Conservation (phyloP, 2,888 invertebrate species). For the Amphipyra tragopoginis region DNA sequence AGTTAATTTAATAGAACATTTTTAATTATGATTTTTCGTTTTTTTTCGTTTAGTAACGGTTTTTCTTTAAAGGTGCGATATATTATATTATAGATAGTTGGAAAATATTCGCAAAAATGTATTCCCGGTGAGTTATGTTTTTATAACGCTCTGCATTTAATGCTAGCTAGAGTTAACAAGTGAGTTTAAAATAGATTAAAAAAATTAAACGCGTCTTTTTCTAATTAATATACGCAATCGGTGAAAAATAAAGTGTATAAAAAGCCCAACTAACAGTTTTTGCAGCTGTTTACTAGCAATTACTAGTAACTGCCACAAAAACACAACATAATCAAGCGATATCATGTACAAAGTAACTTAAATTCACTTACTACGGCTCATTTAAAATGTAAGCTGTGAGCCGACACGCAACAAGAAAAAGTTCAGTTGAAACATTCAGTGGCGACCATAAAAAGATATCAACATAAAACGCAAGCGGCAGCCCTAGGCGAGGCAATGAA, state of each 20-base stretch:
- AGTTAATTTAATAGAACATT: no score
- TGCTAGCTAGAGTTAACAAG: no score
- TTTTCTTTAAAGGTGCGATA: no score
- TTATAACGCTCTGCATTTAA: no score
- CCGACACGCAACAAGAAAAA: constrained; percentile 43
- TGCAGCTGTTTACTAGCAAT: neutral
- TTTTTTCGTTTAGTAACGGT: no score
- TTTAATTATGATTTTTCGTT: no score
- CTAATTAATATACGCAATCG: no score
- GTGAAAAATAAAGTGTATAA: neutral
- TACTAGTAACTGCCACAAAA: constrained; percentile 12
- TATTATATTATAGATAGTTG: no score
- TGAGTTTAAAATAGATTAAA: no score
- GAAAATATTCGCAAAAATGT: no score
- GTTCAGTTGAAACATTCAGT: constrained; percentile 59
- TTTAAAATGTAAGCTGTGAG: constrained; percentile 42
- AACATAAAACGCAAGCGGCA: constrained; percentile 70
- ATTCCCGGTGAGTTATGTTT: no score
- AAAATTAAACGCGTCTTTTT: no score
- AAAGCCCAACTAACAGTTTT: neutral
- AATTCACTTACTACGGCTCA: constrained; percentile 36
- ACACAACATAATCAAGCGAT: constrained; percentile 15
- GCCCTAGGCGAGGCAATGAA: constrained; percentile 88
- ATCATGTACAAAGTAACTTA: constrained; percentile 29
- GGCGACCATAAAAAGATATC: constrained; percentile 65